These are phyloP conservation scores for Micromesistius poutassou DNA, from an alignment of 2,797 vertebrate genomes.

Conservation along the genomic window DNA sequence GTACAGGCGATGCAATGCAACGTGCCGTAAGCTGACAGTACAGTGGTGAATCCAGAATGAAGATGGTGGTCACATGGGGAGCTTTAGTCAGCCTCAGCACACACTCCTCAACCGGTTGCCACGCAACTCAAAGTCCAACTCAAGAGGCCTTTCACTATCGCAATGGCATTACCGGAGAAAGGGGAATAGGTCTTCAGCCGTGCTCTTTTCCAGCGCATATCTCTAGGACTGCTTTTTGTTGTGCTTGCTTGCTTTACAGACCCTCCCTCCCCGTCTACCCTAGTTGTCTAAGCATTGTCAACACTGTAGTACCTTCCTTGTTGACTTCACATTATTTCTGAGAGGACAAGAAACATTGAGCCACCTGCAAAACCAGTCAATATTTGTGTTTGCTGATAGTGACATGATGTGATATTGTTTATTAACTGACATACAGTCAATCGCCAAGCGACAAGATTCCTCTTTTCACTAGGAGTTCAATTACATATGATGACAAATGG, in stretches of 20 bases:
- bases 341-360: too few species aligned
- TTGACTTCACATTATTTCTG: too few species aligned
- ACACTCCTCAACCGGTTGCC: slow-evolving; percentile 64
- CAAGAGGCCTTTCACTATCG: slow-evolving; percentile 60
- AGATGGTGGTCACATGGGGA: slow-evolving; percentile 39
- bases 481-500: slow-evolving; percentile 21
- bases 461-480: neutral
- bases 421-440: neutral
- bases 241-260: neutral
- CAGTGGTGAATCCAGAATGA: neutral
- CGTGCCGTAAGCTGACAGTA: too few species aligned
- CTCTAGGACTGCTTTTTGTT: slow-evolving; percentile 22
- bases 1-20: too few species aligned
- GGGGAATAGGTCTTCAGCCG: slow-evolving; percentile 29
- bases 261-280: too few species aligned
- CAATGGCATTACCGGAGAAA: slow-evolving; percentile 39
- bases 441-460: slow-evolving; percentile 29
- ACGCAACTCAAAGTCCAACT: slow-evolving; percentile 66
- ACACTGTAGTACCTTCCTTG: too few species aligned
- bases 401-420: neutral
- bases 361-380: too few species aligned
- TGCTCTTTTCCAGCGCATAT: slow-evolving; percentile 27
- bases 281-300: too few species aligned
- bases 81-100: slow-evolving; percentile 54
- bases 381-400: neutral